Evolutionary conservation across 2,888 invertebrate genomes (phyloP), one percentile per base, ranked within the genome.

Genomic region (Dermolepida albohirtum): DNA sequence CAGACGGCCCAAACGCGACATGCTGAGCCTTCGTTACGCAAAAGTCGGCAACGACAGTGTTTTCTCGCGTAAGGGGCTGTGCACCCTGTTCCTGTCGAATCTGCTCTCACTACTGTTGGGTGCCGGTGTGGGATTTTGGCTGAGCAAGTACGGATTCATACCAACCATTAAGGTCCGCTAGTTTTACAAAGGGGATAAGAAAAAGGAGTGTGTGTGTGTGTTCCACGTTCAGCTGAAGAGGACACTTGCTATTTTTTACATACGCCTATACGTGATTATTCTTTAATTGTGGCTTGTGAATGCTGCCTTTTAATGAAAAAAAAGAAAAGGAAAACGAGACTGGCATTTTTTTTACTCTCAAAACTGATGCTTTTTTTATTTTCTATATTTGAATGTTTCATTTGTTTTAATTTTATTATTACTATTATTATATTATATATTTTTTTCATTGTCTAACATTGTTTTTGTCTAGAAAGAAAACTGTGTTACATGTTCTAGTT

Each of bases 81-180:
- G 95, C 78, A 94, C 96, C 51, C 88, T 97, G 74, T 89, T 97
- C 75, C 87, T 97, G 77, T 94, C 95, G 74, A 97, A 97, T 85
- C 87, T 97, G 72, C 87, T 97, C 65, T 96, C 96, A 5, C 86
- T 97, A 71, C 85, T 97, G 74, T 86, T 97, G 70, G 97, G 97
- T 72, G 94, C 96, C 70, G 96, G 97, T 69, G 89, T 97, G 77
- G 97, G 97, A 40, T 74, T 93, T 65, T 93, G 93, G 92, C 84
- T 94, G 76, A 91, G 89, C 83, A 82, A 80, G 76, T 80, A 83
- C 69, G 82, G 82, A 54, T 81, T 82, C 70, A 77, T 81, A 67
- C 82, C 83, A 52, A 78, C 83, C 51, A 78, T 84, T 63, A 82
- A 82, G 76, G 77, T 83, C 72, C 82, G 82, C 74, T 84, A 83